Evolutionary conservation across 2,797 vertebrate genomes (phyloP), one percentile per base, ranked within the genome.

Genomic region (Hippocampus kuda): DNA sequence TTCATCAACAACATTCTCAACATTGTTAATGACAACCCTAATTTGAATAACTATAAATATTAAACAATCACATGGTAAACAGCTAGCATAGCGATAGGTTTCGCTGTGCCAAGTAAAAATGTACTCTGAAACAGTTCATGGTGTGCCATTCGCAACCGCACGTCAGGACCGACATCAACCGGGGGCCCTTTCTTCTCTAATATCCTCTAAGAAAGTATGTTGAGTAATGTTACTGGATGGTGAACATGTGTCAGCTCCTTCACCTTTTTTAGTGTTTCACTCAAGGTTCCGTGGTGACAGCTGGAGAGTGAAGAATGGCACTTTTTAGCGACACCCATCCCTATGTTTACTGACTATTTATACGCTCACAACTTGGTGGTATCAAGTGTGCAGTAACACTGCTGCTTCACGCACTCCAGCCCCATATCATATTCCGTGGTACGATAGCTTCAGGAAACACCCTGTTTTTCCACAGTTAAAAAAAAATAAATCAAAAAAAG

Each of bases 341-440:
- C 74, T 72, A 57, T 81, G 77, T 87, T 87, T 83, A 79, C 77
- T 24, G 60, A 41, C 80, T 83, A 88, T 85, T 89, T 88, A 88
- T 86, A 87, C 77, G 54, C 69, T 83, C 76, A 80, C 84, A 86
- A 81, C 83, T 89, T 82, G 78, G 74, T 75, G 70, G 72, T 67
- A 68, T 76, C 24, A 24, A 69, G 73, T 75, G 73, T 75, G 65
- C 48, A 74, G 70, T 66, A 72, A 66, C 44, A 65, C 49, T 48
- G 53, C 67, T 56, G 68, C 53, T 68, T 66, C 65, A 46, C 70
- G n/a, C 53, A 67, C 34, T 67, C 38, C 13, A 26, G 63, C 30
- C 60, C 22, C 22, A 27, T 70, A 71, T 82, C 77, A 76, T 69
- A 71, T 77, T 82, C 53, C 59, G 24, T 38, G 48, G 20, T 70